Percentiles rank a stretch among this genome's conserved stretches.
These are phyloP conservation scores for Apocrypta bakeri DNA, from an alignment of 1,140 invertebrate species.

Conservation along the genomic window DNA sequence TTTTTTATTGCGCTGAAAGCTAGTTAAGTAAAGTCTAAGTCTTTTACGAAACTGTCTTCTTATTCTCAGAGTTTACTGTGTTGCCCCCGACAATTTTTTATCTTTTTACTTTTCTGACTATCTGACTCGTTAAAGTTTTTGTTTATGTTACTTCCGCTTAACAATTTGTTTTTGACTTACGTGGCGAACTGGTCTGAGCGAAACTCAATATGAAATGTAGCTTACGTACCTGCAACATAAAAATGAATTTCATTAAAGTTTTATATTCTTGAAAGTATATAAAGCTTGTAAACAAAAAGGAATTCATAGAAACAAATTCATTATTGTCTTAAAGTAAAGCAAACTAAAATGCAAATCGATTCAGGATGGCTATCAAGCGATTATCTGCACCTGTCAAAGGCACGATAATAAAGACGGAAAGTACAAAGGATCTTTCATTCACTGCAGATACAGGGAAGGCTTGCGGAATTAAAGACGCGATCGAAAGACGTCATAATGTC, in stretches of 20 bases:
- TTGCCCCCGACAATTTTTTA: background rate
- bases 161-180: background rate
- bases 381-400: background rate
- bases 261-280: background rate
- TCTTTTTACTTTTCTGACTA: constrained; percentile 5
- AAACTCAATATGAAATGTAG: background rate
- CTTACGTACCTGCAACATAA: background rate
- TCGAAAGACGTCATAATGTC: constrained; percentile 20
- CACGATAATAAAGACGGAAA: background rate
- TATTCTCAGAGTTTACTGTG: background rate
- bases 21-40: constrained; percentile 4
- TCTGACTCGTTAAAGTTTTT: background rate
- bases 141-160: background rate
- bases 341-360: background rate
- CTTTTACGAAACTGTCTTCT: constrained; percentile 11
- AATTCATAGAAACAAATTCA: background rate
- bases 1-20: background rate
- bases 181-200: background rate
- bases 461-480: background rate
- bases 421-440: background rate
- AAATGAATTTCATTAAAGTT: background rate
- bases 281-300: background rate
- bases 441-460: background rate
- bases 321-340: background rate
- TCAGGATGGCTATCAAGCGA: background rate